A percentile compares a stretch with the other conserved stretches of the same genome.
These are phyloP conservation scores for Nemopilema nomurai DNA, from an alignment of 30 jellyfish, hydroid and myxozoan species.

Conservation along the genomic window DNA sequence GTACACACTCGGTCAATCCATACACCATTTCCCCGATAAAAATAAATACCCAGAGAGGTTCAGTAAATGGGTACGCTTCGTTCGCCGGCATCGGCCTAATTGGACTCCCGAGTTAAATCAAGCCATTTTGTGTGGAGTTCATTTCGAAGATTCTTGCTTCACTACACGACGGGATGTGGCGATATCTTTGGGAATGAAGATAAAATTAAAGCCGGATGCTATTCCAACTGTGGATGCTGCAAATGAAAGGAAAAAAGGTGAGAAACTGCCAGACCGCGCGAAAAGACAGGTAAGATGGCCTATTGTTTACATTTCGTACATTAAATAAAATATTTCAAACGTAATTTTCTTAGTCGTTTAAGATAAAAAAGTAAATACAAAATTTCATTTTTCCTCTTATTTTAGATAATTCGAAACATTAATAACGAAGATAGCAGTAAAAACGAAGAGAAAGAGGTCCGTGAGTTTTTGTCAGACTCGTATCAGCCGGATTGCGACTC, in stretches of 20 bases:
- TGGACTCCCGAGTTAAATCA: constrained; percentile 5
- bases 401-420: not conserved
- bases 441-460: not conserved
- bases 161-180: constrained; percentile 26
- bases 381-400: not conserved
- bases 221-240: constrained; percentile 57
- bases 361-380: not conserved
- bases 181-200: constrained; percentile 33
- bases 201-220: constrained; percentile 35
- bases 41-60: not conserved
- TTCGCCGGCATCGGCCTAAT: constrained; percentile 27
- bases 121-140: constrained; percentile 14
- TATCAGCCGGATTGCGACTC: not conserved
- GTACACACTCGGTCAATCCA: constrained; percentile 12
- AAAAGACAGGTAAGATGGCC: constrained; percentile 43
- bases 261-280: not conserved
- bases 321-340: not conserved
- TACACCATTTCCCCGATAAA: constrained; percentile 17
- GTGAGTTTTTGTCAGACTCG: not conserved
- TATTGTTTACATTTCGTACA: not conserved
- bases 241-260: constrained; percentile 8
- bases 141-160: constrained; percentile 44
- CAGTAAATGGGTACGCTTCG: constrained; percentile 16
- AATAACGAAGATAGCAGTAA: not conserved
- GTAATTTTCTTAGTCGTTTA: not conserved